A percentile compares a stretch with the other conserved stretches of the same genome.
Evolutionary conservation across 2,888 invertebrate genomes (phyloP).

Genomic region (Trilocha varians): DNA sequence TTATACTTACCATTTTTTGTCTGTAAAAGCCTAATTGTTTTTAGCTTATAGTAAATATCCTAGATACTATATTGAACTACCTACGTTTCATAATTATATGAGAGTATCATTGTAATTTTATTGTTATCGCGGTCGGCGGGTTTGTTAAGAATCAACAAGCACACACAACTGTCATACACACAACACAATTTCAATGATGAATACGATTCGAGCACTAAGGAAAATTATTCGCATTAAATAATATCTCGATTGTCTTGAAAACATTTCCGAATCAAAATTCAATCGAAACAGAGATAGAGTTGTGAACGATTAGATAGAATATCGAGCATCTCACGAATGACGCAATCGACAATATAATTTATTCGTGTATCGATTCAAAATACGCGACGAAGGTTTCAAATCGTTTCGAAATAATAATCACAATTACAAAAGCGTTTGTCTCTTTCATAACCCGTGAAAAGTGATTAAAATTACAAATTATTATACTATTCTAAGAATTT

Average conservation of each 20-base stretch:
- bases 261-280: constrained; percentile 27
- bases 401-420: constrained; percentile 18
- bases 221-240: constrained; percentile 21
- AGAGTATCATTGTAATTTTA: constrained; percentile 3
- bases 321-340: constrained; percentile 20
- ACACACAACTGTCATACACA: constrained; percentile 45
- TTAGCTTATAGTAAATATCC: too few relatives aligned
- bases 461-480: constrained; percentile 10
- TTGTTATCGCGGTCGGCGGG: constrained; percentile 46
- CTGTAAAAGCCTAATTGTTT: too few relatives aligned
- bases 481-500: constrained; percentile 22
- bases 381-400: constrained; percentile 16
- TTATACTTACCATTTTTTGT: too few relatives aligned
- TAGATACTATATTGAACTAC: too few relatives aligned
- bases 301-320: constrained; percentile 23
- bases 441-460: constrained; percentile 24
- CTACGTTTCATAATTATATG: background rate
- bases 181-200: constrained; percentile 45
- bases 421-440: constrained; percentile 11
- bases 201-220: constrained; percentile 60
- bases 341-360: constrained; percentile 27
- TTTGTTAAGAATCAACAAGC: constrained; percentile 42
- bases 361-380: constrained; percentile 19
- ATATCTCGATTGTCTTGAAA: constrained; percentile 18
- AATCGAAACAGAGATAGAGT: constrained; percentile 7